phyloP scores from a whole-genome alignment of 2,113 vertebrate genomes.

The Toxostoma redivivum region DNA sequence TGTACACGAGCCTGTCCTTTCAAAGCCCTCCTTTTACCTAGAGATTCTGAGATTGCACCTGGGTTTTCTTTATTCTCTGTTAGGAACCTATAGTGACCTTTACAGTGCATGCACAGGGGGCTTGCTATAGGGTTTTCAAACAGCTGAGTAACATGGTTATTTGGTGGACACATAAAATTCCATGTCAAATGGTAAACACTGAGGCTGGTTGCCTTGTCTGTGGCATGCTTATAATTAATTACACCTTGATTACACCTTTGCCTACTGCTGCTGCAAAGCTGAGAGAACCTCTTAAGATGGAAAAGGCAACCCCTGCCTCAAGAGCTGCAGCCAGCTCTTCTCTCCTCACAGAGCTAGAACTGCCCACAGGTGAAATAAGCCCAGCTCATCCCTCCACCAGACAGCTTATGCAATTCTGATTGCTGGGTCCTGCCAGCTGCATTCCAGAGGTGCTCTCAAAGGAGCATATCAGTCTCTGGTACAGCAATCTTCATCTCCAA shows the following conservation, averaged over 20 bases:
- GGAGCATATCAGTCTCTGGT: not conserved
- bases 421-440: not conserved
- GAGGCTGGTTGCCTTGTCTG: not conserved
- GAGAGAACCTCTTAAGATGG: not conserved
- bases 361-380: not conserved
- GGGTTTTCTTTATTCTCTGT: not conserved
- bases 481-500: not conserved
- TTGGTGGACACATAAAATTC: not conserved
- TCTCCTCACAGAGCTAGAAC: not conserved
- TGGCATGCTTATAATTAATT: not conserved
- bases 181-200: not conserved
- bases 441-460: not conserved
- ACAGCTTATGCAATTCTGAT: not conserved
- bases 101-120: not conserved
- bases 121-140: not conserved
- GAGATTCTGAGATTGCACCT: not conserved
- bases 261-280: not conserved
- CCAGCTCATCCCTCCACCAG: not conserved
- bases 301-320: not conserved
- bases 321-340: not conserved
- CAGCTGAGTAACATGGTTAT: not conserved
- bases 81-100: not conserved
- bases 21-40: not conserved
- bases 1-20: not conserved
- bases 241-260: not conserved